Evolutionary conservation across 2,888 invertebrate genomes (phyloP).

Genomic region (Tribolium freemani): DNA sequence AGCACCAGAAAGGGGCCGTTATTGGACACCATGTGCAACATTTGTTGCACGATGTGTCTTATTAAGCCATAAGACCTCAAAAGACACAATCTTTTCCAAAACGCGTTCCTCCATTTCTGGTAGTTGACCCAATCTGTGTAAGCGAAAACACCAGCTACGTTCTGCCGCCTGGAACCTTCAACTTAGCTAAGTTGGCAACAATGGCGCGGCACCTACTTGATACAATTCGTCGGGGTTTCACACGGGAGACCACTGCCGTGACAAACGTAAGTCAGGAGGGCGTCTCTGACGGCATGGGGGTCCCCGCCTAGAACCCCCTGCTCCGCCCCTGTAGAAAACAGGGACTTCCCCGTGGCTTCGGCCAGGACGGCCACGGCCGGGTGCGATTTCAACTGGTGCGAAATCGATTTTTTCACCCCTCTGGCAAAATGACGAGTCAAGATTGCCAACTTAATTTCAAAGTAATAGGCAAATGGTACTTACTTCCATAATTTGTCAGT

Average conservation of each 20-base stretch:
- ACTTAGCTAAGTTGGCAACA: background rate
- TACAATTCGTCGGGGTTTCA: constrained; percentile 69
- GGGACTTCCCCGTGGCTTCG: constrained; percentile 74
- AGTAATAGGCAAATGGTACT: constrained; percentile 32
- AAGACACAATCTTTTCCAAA: constrained; percentile 77
- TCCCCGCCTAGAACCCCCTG: constrained; percentile 71
- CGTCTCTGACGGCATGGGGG: constrained; percentile 83
- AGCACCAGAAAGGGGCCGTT: constrained; percentile 65
- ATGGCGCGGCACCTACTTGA: constrained; percentile 69
- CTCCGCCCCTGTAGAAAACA: constrained; percentile 78
- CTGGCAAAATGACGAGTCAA: constrained; percentile 65
- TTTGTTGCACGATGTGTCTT: constrained; percentile 84
- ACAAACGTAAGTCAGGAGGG: constrained; percentile 86
- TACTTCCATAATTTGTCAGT: constrained; percentile 75
- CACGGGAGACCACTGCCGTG: constrained; percentile 88
- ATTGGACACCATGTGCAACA: constrained; percentile 78
- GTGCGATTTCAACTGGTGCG: constrained; percentile 78
- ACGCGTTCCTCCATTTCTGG: constrained; percentile 72
- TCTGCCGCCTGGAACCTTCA: constrained; percentile 68
- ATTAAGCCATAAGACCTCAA: constrained; percentile 87
- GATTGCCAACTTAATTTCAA: no score
- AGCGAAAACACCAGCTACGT: constrained; percentile 83
- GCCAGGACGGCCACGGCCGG: constrained; percentile 82
- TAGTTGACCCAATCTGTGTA: constrained; percentile 86
- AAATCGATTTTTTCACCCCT: constrained; percentile 73